Percentiles rank a stretch among this genome's conserved stretches.
Conservation (phyloP, 2,113 vertebrate genomes). For the Dicentrarchus labrax region DNA sequence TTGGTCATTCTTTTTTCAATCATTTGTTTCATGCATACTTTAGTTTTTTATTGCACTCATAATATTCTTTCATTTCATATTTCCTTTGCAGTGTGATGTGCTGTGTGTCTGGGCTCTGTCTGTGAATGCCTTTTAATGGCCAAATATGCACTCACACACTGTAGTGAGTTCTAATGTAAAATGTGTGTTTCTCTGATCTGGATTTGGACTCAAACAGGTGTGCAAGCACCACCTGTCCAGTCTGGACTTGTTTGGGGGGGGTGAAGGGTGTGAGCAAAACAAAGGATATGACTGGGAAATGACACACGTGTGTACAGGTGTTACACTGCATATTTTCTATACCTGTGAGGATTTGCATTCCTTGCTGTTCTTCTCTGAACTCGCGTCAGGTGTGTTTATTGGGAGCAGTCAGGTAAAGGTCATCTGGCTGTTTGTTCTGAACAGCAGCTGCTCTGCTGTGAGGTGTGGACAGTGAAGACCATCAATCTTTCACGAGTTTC, state of each 20-base stretch:
- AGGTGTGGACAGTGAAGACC: not conserved
- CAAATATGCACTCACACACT: not conserved
- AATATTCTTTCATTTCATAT: not conserved
- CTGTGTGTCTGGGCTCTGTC: not conserved
- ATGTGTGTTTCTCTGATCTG: not conserved
- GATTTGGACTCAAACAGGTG: slow-evolving; percentile 19
- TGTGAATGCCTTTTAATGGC: too few species aligned
- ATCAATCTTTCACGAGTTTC: slow-evolving; percentile 5
- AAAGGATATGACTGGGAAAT: slow-evolving; percentile 13
- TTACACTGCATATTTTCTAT: not conserved
- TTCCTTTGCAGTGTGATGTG: too few species aligned
- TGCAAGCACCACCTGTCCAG: not conserved
- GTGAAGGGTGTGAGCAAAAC: not conserved
- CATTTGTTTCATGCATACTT: too few species aligned
- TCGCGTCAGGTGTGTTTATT: not conserved
- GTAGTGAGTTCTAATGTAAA: not conserved
- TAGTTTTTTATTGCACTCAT: too few species aligned
- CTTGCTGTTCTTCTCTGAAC: not conserved
- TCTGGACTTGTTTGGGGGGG: not conserved
- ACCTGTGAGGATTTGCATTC: not conserved
- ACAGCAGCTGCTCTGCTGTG: not conserved
- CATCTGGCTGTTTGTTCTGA: not conserved
- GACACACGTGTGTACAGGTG: slow-evolving; percentile 6
- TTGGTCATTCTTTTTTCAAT: too few species aligned
- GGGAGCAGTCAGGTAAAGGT: not conserved